Base-by-base conservation (phyloP, 1,140 invertebrate species). In the Rhyacophila brunnea region DNA sequence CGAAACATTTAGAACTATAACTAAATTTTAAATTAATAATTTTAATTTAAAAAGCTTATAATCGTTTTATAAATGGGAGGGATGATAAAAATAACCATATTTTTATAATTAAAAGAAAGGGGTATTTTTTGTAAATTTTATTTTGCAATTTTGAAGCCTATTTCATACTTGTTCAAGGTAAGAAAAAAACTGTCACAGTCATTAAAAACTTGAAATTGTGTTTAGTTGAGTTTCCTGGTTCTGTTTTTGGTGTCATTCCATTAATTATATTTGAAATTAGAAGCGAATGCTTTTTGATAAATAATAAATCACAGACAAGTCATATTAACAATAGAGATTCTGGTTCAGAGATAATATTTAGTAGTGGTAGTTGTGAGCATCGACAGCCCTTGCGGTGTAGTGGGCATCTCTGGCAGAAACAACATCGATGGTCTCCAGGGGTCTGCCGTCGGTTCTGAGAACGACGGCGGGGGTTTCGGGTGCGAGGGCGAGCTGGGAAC, bases 381-480 rank as follows among this genome's bases (percentile, higher is more conserved):
- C 58, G 10, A 74, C 53, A 7, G 70, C 68, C 61, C 72, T 74
- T 19, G 71, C 68, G 43, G 68, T 68, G 53, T 67, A 68, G 65
- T 75, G 71, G 13, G 75, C 75, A 50, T 75, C 71, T 47, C 74
- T 67, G 34, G 79, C 79, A 14, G 78, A 73, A 48, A 78, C 74
- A 0, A 79, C 76, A 35, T 78, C 77, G 54, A 73, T 70, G 15
- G 75, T 78, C 60, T 77, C 75, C 17, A 78, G 62, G 28, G 72
- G 74, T 15, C 76, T 38, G 50, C 58, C 63, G 23, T 40, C 45
- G 34, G 50, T 46, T 18, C 47, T 36, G 28, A 43, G 34, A 9
- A 65, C 20, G 20, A 56, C 52, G 47, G 60, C 55, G 42, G 50
- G 62, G 28, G 56, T 67, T 47, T 64, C 59, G 15, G 74, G 68